phyloP scores from a whole-genome alignment of 2,888 invertebrate species.

The Lasioglossum villosulum region DNA sequence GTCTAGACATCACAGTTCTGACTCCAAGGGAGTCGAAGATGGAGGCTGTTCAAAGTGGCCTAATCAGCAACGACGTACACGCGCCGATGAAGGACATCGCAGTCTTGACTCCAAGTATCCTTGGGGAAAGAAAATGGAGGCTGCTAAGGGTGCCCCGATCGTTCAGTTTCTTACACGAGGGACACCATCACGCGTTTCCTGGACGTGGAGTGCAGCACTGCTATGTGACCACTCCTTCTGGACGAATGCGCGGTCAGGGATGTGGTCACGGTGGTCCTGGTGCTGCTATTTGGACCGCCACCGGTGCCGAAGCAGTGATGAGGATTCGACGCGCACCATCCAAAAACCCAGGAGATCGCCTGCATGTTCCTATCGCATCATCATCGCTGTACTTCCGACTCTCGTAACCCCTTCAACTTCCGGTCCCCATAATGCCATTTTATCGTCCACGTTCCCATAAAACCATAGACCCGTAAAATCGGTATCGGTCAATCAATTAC shows the following conservation, averaged over 20 bases:
- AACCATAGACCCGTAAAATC: not conserved
- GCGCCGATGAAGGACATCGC: not conserved
- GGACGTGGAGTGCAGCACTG: conserved; percentile 76
- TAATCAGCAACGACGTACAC: not conserved
- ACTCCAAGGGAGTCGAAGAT: not conserved
- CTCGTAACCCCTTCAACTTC: not conserved
- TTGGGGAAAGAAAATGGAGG: not conserved
- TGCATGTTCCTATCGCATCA: conserved; percentile 79
- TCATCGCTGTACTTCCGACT: not conserved
- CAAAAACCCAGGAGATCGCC: conserved; percentile 81
- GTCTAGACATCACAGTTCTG: not conserved
- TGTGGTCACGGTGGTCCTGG: conserved; percentile 81
- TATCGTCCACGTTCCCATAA: not conserved
- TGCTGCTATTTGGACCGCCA: conserved; percentile 74
- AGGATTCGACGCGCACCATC: conserved; percentile 80
- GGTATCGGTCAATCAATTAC: not conserved
- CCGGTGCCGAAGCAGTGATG: conserved; percentile 80
- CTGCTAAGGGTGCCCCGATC: not conserved
- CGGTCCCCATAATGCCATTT: not conserved
- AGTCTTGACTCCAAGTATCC: not conserved
- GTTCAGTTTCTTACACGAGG: conserved; percentile 72
- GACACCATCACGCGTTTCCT: conserved; percentile 83
- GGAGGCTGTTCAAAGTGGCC: not conserved
- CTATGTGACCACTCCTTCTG: conserved; percentile 78
- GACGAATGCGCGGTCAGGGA: conserved; percentile 82